Evolutionary conservation across 2,113 vertebrate species (phyloP), one percentile per base, ranked within the genome.

Genomic region (Pardalotus punctatus): DNA sequence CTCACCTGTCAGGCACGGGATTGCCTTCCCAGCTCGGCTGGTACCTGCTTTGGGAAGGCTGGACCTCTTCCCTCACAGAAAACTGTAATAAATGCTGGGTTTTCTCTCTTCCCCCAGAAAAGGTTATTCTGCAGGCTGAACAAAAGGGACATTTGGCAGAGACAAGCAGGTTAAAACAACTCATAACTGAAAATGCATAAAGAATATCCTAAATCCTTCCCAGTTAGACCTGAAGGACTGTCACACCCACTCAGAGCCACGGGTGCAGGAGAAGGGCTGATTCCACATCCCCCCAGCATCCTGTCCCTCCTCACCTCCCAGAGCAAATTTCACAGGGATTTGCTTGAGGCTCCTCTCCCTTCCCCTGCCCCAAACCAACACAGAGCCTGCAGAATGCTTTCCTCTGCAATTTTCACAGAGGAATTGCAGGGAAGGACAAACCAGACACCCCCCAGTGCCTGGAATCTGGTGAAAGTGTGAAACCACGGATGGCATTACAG

Each of bases 211-310:
- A 6, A 22, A 27, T 29, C 28, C 50, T 28, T 51, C 66, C 58
- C 69, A 53, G 86, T 11, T 2, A 5, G 50, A 33, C 17, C 88
- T 1, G 13, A 22, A 23, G 64, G 64, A 33, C 66, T 25, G 47
- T 2, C 23, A 5, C 4, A 43, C 2, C 6, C 3, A 0, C 7
- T 10, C 0, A 2, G n/a, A 5, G 54, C 58, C 25, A 42, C 71
- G 14, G 76, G 22, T 3, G 12, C 43, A 6, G 58, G 27, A 7
- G 11, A 48, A 42, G 21, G n/a, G 28, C 12, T 0, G 23, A 7
- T 2, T 4, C 20, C 4, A 2, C 35, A 58, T 0, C 15, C 6
- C 31, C 38, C 5, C 72, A 27, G 36, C 56, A 5, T 2, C 40
- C 9, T 5, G 2, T 7, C 14, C 21, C 61, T 19, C 35, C 61